Conservation (phyloP, 2,113 vertebrate species). For the Petrocephalus zakoni region DNA sequence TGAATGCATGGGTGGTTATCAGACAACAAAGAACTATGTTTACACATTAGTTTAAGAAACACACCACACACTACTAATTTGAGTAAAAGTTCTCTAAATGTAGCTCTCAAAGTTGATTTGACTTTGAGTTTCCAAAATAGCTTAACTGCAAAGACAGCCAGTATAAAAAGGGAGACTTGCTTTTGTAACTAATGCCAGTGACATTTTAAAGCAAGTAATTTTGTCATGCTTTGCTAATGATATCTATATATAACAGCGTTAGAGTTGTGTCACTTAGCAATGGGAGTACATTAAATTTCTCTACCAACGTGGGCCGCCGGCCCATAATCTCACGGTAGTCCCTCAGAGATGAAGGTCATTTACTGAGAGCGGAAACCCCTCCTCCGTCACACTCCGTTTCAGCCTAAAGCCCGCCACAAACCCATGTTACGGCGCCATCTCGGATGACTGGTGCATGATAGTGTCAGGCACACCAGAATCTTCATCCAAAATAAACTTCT, state of each 20-base stretch:
- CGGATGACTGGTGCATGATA: background rate
- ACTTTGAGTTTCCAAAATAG: slow-evolving; percentile 16
- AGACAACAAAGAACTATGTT: background rate
- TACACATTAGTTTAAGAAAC: background rate
- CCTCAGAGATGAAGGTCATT: slow-evolving; percentile 39
- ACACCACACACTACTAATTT: background rate
- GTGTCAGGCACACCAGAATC: background rate
- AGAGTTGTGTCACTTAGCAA: slow-evolving; percentile 19
- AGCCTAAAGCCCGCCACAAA: background rate
- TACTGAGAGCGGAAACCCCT: slow-evolving; percentile 46
- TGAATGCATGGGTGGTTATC: background rate
- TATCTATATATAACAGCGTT: slow-evolving; percentile 39
- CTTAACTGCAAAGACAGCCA: background rate
- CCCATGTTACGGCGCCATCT: background rate
- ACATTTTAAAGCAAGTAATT: slow-evolving; percentile 35
- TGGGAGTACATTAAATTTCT: slow-evolving; percentile 28
- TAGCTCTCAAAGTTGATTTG: background rate
- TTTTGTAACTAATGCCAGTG: slow-evolving; percentile 37
- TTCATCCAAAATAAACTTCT: background rate
- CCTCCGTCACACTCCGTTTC: slow-evolving; percentile 30
- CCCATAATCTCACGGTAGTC: slow-evolving; percentile 31
- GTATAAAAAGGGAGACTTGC: slow-evolving; percentile 19
- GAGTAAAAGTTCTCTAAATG: background rate
- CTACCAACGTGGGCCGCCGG: background rate
- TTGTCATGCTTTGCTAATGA: slow-evolving; percentile 35